These are phyloP conservation scores for Aegithalos caudatus DNA, from an alignment of 2,113 vertebrate genomes.

Conservation along the genomic window DNA sequence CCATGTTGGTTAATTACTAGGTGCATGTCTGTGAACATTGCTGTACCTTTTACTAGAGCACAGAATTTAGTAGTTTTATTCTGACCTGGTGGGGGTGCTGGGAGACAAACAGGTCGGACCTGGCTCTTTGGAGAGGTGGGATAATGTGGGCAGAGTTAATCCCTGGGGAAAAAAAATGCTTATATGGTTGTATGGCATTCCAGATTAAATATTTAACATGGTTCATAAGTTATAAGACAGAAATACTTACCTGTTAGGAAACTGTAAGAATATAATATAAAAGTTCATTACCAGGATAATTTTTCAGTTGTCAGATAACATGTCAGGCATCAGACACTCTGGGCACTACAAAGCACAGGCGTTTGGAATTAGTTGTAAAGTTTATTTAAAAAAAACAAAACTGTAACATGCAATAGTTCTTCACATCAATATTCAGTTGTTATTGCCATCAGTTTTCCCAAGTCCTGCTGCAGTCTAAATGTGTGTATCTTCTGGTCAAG, in stretches of 20 bases:
- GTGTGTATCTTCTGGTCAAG: accelerated
- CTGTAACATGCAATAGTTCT: neutral
- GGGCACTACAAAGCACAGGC: neutral
- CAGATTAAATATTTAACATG: neutral
- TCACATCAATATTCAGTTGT: neutral
- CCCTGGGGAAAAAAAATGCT: neutral
- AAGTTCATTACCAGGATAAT: neutral
- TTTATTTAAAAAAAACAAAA: neutral
- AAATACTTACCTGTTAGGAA: constrained; percentile 8
- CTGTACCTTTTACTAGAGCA: neutral
- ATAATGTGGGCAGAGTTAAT: neutral
- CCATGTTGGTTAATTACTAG: neutral
- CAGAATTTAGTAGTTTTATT: neutral
- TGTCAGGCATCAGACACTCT: neutral
- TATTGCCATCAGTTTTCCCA: neutral
- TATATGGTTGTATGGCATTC: neutral
- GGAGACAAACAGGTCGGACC: neutral
- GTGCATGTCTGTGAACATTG: neutral
- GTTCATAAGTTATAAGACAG: neutral
- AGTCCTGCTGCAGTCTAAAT: accelerated
- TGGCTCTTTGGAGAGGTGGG: neutral
- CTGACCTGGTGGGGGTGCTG: neutral
- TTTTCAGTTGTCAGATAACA: neutral
- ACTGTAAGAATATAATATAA: neutral
- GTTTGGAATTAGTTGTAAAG: neutral